Evolutionary conservation across 2,113 vertebrate species (phyloP), one percentile per base, ranked within the genome.

Genomic region (Pantherophis guttatus): DNA sequence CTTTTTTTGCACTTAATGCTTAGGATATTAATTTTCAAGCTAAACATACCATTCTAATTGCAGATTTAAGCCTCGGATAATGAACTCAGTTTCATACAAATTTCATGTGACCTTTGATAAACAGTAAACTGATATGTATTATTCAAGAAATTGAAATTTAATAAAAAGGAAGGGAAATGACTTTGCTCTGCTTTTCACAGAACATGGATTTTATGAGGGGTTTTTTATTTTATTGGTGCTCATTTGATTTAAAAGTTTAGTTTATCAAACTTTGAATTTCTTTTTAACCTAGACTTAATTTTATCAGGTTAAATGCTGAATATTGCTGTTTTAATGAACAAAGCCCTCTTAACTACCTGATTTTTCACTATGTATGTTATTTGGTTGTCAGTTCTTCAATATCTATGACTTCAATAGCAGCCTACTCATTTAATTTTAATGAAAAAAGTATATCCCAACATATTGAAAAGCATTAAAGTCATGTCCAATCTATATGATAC

Each of bases 131-230:
- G 0, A 2, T 48, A 24, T 57, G 91, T 54, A 54, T 90, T 93
- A 93, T 90, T 96, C 94, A 97, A 95, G 95, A 97, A 95, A 93
- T 94, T 95, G 96, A 97, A 97, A 96, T 96, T 96, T 97, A 97
- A 98, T 97, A 97, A 97, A 96, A 97, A 96, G 44, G 44, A 95
- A 96, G 23, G 97, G 96, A 97, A 97, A 96, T 94, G 96, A 93
- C 95, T 97, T n/a, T 92, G 94, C 93, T 97, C 97, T 96, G 86
- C 95, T 97, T 95, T 88, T 93, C 94, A 81, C 94, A 96, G 91
- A 93, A 92, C 89, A 94, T 26, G 89, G 44, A 86, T 93, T 96
- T 96, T 94, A 93, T 93, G 94, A 92, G 88, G 95, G 57, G 29
- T 44, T 50, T 48, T 57, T 44, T 58, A 96, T 57, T 44, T 75